These are phyloP conservation scores for Phacellophora camtschatica DNA, from an alignment of 30 jellyfish, hydroid and myxozoan species.

Conservation along the genomic window DNA sequence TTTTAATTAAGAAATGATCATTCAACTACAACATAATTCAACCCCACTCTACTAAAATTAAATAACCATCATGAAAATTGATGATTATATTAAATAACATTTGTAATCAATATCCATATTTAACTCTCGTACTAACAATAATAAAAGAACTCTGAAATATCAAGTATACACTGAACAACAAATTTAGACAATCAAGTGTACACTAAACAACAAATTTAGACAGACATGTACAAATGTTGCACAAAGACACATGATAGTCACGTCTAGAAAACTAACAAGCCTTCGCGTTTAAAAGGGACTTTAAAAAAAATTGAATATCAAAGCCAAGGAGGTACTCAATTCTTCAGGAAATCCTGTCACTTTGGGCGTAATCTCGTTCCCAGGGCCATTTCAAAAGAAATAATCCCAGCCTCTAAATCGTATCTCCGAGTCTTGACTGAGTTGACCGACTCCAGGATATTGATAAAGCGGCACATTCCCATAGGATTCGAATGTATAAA, in stretches of 20 bases:
- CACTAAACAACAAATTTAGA: background rate
- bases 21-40: conserved; percentile 18
- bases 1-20: background rate
- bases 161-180: background rate
- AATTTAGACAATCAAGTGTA: background rate
- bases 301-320: too few relatives aligned
- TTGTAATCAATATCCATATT: background rate
- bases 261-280: background rate
- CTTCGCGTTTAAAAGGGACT: too few relatives aligned
- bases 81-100: conserved; percentile 30
- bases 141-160: background rate
- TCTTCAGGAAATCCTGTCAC: too few relatives aligned
- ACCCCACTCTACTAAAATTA: conserved; percentile 48
- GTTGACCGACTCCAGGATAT: too few relatives aligned
- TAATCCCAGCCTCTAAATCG: too few relatives aligned
- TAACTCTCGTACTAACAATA: background rate
- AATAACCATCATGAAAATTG: conserved; percentile 49
- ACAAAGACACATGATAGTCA: background rate
- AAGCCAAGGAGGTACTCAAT: too few relatives aligned
- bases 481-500: too few relatives aligned
- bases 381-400: too few relatives aligned
- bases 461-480: too few relatives aligned
- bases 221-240: background rate
- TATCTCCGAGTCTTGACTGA: too few relatives aligned
- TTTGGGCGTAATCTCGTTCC: too few relatives aligned